phyloP scores from a whole-genome alignment of 2,797 vertebrate genomes.

The Alosa sapidissima region DNA sequence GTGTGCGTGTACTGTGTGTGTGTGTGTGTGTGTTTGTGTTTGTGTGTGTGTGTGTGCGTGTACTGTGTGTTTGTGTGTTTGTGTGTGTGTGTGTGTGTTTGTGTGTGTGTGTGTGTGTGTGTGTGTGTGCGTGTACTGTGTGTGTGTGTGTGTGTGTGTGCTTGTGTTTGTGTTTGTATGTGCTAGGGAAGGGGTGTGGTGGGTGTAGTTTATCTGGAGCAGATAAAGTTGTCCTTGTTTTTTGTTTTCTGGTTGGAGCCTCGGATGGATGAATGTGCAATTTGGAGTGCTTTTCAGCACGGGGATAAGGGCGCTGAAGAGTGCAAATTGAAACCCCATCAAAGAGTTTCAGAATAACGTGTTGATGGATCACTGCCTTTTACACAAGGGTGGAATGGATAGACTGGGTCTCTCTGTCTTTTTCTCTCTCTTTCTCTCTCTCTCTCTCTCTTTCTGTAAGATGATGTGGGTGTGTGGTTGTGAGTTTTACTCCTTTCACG shows the following conservation, averaged over 20 bases:
- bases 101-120: neutral
- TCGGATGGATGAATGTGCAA: neutral
- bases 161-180: neutral
- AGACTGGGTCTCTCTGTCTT: neutral
- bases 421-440: neutral
- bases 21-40: no score
- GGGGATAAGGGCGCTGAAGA: neutral
- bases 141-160: neutral
- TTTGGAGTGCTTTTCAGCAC: neutral
- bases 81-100: neutral
- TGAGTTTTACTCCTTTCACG: neutral
- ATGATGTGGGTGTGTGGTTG: neutral
- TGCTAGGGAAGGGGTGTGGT: neutral
- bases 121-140: neutral
- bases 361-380: slow-evolving; percentile 13
- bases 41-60: no score
- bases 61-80: neutral
- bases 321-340: neutral
- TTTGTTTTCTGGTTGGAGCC: neutral
- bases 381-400: neutral
- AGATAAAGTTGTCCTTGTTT: neutral
- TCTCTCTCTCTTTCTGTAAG: neutral
- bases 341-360: neutral
- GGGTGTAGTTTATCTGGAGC: neutral
- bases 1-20: no score